Conservation (phyloP, 1,140 invertebrate genomes). For the Trichonephila clavata region DNA sequence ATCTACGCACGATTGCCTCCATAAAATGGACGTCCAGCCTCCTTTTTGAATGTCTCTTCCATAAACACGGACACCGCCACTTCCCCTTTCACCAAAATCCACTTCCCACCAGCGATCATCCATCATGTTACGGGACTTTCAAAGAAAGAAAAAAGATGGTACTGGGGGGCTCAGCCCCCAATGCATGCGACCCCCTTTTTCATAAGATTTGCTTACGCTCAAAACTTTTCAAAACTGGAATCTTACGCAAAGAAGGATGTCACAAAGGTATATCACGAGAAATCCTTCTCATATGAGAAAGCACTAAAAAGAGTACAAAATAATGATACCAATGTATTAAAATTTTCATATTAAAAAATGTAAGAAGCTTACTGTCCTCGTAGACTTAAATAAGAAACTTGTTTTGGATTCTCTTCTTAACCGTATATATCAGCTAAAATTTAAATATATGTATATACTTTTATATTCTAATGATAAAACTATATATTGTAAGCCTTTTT, state of each 20-base stretch:
- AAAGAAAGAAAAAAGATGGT: conserved; percentile 11
- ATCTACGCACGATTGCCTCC: conserved; percentile 65
- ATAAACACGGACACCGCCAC: conserved; percentile 67
- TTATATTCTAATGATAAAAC: no score
- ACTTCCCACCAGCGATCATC: conserved; percentile 67
- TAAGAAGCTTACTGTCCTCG: no score
- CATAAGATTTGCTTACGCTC: neutral
- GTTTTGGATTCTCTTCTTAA: no score
- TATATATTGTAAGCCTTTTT: no score
- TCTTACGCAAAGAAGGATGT: neutral
- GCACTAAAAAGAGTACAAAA: no score
- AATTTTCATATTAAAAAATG: no score
- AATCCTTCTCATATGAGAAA: no score
- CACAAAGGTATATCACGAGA: neutral
- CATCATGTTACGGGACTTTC: conserved; percentile 44
- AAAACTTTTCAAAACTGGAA: no score
- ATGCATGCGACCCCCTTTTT: conserved; percentile 44
- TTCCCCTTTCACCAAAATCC: conserved; percentile 65
- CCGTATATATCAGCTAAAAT: no score
- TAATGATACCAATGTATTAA: no score
- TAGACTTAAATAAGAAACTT: no score
- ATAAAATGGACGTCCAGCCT: conserved; percentile 72
- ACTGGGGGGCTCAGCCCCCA: conserved; percentile 5
- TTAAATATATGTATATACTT: no score
- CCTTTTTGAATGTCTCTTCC: conserved; percentile 69